These are phyloP conservation scores for Biston stratarius DNA, from an alignment of 2,888 invertebrate species.

Conservation along the genomic window DNA sequence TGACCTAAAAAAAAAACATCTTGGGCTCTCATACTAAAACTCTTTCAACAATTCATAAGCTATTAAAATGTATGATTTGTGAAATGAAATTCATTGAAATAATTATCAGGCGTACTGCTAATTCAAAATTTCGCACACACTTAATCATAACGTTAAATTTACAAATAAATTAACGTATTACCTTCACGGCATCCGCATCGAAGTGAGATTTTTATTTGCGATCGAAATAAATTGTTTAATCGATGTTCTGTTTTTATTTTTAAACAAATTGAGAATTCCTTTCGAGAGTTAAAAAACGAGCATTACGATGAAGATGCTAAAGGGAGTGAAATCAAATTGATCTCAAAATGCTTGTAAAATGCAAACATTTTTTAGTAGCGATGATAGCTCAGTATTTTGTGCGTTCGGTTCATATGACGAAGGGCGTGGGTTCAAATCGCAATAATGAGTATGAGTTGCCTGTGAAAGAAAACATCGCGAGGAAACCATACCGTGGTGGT, in stretches of 20 bases:
- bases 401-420: too few relatives aligned
- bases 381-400: too few relatives aligned
- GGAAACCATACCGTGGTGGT: too few relatives aligned
- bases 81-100: conserved; percentile 6
- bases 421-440: too few relatives aligned
- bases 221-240: conserved; percentile 63
- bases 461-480: too few relatives aligned
- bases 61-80: neutral
- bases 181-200: conserved; percentile 57
- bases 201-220: conserved; percentile 68
- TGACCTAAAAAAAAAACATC: too few relatives aligned
- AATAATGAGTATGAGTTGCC: too few relatives aligned
- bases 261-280: conserved; percentile 66
- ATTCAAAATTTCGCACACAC: conserved; percentile 29
- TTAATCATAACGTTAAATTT: conserved; percentile 31
- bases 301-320: neutral
- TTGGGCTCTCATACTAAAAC: neutral
- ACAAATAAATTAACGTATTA: conserved; percentile 51
- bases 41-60: too few relatives aligned
- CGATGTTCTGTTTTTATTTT: conserved; percentile 56
- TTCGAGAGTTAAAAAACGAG: conserved; percentile 27
- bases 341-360: too few relatives aligned
- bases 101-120: conserved; percentile 6
- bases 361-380: too few relatives aligned
- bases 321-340: neutral